Evolutionary conservation across 2,888 invertebrate species (phyloP).

Genomic region (Ormyrus labotus): DNA sequence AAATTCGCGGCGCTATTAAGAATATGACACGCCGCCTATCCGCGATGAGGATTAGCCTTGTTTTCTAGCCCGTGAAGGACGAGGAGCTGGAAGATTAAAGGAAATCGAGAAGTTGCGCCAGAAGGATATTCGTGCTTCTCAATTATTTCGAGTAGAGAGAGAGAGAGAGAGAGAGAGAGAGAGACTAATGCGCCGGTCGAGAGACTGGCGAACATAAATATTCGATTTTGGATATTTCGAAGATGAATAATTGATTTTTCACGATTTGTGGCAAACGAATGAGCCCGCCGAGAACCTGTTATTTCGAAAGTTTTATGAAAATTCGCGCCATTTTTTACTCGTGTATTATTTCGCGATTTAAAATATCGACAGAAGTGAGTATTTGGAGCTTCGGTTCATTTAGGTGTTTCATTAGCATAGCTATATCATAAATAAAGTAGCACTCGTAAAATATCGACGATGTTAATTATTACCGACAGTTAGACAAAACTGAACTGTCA

Average conservation of each 20-base stretch:
- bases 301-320: slow-evolving; percentile 13
- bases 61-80: slow-evolving; percentile 17
- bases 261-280: slow-evolving; percentile 21
- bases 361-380: no score
- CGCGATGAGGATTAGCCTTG: slow-evolving; percentile 18
- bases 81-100: neutral
- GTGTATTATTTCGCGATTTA: no score
- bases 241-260: slow-evolving; percentile 48
- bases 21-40: slow-evolving; percentile 46
- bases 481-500: no score
- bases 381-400: no score
- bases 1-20: slow-evolving; percentile 49
- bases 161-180: slow-evolving; percentile 21
- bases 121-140: slow-evolving; percentile 10
- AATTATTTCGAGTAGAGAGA: slow-evolving; percentile 7
- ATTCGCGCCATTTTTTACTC: neutral
- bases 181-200: slow-evolving; percentile 10
- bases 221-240: neutral
- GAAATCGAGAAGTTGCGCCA: neutral
- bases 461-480: no score
- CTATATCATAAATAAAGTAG: no score
- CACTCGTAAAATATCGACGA: no score
- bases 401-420: no score
- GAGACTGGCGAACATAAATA: slow-evolving; percentile 42
- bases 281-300: slow-evolving; percentile 26